Conservation (phyloP, 1,140 invertebrate species). For the Drosophila baimaii region DNA sequence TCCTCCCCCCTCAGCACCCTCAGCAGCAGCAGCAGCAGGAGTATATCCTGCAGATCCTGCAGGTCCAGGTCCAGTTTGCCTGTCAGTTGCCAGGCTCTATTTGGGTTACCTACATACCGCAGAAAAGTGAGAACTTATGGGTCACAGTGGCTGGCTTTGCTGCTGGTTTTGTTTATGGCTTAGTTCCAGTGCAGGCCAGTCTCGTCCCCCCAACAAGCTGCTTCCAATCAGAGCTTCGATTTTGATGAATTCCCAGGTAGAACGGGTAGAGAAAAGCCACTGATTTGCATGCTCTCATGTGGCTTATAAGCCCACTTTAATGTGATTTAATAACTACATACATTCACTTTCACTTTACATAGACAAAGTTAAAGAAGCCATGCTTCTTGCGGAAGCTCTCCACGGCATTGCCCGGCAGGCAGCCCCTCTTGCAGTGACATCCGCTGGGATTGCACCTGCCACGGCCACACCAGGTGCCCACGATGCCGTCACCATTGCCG, state of each 20-base stretch:
- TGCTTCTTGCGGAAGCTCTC: slow-evolving; percentile 40
- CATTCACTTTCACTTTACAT: slow-evolving; percentile 28
- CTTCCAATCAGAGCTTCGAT: slow-evolving; percentile 22
- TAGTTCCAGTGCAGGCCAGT: neutral
- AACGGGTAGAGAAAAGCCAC: no score
- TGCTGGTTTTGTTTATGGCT: slow-evolving; percentile 27
- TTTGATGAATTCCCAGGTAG: slow-evolving; percentile 32
- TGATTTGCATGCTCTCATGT: neutral
- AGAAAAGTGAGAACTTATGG: slow-evolving; percentile 55
- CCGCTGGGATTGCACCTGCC: slow-evolving; percentile 44
- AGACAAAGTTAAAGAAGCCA: slow-evolving; percentile 39
- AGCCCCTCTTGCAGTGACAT: slow-evolving; percentile 40
- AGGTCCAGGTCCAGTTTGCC: slow-evolving; percentile 32
- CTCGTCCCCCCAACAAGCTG: slow-evolving; percentile 6
- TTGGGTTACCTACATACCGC: slow-evolving; percentile 61
- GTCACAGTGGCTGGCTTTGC: slow-evolving; percentile 20
- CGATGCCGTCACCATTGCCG: slow-evolving; percentile 30
- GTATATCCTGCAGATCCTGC: slow-evolving; percentile 10
- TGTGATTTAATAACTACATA: neutral
- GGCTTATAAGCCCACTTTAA: neutral
- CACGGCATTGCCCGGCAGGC: slow-evolving; percentile 29
- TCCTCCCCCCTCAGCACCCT: neutral
- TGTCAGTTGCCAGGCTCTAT: slow-evolving; percentile 57
- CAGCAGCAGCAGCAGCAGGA: no score
- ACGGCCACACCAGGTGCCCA: slow-evolving; percentile 40